A percentile compares a stretch with the other conserved stretches of the same genome.
phyloP scores from a whole-genome alignment of 1,140 invertebrate genomes.

The Fopius arisanus region DNA sequence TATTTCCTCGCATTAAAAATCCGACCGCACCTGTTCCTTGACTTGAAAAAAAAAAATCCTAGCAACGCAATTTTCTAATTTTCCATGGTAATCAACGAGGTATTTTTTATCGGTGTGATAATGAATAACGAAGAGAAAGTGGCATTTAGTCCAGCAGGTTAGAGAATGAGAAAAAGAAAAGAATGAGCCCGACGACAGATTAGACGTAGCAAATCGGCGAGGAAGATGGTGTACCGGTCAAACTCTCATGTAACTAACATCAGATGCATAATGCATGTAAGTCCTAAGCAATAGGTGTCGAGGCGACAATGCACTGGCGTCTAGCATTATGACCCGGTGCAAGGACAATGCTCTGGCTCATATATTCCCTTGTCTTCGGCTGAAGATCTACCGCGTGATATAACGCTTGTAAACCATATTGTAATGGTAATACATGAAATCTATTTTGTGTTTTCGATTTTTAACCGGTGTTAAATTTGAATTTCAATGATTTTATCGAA shows the following conservation, averaged over 20 bases:
- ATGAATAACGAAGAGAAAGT: too few relatives aligned
- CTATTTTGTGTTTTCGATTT: not conserved
- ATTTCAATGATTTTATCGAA: not conserved
- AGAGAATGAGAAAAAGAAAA: not conserved
- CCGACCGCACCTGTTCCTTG: too few relatives aligned
- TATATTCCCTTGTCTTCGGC: not conserved
- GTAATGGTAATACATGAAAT: not conserved
- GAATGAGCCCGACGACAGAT: not conserved
- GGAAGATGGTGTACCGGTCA: not conserved
- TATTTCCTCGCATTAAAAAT: too few relatives aligned
- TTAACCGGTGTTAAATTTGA: not conserved
- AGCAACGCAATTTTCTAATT: too few relatives aligned
- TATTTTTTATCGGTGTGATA: too few relatives aligned
- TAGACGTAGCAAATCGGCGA: not conserved
- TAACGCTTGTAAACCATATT: not conserved
- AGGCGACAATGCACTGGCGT: constrained; percentile 16
- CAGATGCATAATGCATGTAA: constrained; percentile 55
- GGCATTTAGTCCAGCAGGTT: not conserved
- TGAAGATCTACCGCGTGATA: not conserved
- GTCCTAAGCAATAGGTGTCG: constrained; percentile 21
- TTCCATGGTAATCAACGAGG: too few relatives aligned
- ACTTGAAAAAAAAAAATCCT: too few relatives aligned
- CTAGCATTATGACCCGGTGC: not conserved
- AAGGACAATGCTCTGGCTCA: not conserved
- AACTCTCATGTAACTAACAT: constrained; percentile 55